phyloP scores from a whole-genome alignment of 1,140 invertebrate species.

The Drosophila pectinifera region DNA sequence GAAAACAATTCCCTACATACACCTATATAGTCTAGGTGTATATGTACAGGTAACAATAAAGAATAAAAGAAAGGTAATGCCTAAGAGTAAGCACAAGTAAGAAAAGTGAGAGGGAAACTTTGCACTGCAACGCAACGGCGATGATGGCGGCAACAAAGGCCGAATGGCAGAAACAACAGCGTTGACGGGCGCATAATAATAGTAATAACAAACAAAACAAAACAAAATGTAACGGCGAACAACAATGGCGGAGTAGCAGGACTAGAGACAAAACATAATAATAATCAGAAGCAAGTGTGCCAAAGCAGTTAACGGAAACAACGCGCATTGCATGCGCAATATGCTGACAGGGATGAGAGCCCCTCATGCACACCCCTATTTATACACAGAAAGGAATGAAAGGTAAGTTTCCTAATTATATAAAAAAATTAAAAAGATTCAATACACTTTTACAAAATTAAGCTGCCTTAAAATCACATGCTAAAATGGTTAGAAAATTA shows the following conservation, averaged over 20 bases:
- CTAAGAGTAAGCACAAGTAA: slow-evolving; percentile 38
- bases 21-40: not conserved
- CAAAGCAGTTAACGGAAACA: slow-evolving; percentile 83
- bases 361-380: slow-evolving; percentile 12
- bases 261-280: slow-evolving; percentile 78
- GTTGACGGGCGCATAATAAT: slow-evolving; percentile 64
- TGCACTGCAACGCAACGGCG: slow-evolving; percentile 39
- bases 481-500: not conserved
- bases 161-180: slow-evolving; percentile 41
- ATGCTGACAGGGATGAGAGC: slow-evolving; percentile 65
- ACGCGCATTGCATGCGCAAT: slow-evolving; percentile 81
- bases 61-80: slow-evolving; percentile 55
- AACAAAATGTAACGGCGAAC: slow-evolving; percentile 62
- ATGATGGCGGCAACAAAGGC: slow-evolving; percentile 41
- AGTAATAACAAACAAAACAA: slow-evolving; percentile 64
- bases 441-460: no score
- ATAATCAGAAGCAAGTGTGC: slow-evolving; percentile 84
- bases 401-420: no score
- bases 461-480: not conserved
- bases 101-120: slow-evolving; percentile 38
- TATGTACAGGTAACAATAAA: slow-evolving; percentile 48
- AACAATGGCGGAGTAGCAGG: slow-evolving; percentile 72
- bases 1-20: slow-evolving; percentile 9
- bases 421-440: no score
- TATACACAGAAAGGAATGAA: no score